Conservation (phyloP, 2,797 vertebrate species). For the Gymnocypris eckloni region DNA sequence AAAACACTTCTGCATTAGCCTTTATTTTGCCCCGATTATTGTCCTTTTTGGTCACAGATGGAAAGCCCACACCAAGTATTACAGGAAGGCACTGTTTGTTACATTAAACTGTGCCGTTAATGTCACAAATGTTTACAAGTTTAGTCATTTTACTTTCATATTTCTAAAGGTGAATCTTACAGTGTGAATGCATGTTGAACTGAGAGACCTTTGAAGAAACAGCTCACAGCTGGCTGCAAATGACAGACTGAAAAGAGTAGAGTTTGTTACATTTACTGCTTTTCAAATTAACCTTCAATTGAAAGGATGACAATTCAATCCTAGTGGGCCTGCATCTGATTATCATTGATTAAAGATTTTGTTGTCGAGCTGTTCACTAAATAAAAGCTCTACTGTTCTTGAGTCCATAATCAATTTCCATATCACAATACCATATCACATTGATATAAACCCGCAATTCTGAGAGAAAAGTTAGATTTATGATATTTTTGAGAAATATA, state of each 20-base stretch:
- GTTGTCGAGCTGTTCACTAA: neutral
- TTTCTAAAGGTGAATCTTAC: neutral
- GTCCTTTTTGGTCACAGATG: neutral
- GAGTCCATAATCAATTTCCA: neutral
- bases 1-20: neutral
- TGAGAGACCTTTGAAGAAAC: neutral
- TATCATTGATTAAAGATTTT: constrained; percentile 21
- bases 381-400: constrained; percentile 1
- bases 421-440: neutral
- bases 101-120: neutral
- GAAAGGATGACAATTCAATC: constrained; percentile 28
- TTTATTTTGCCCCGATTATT: neutral
- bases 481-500: neutral
- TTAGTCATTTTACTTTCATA: constrained; percentile 9
- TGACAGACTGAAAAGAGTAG: constrained; percentile 4
- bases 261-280: constrained; percentile 21
- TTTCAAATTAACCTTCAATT: constrained; percentile 17
- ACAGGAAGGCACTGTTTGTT: neutral
- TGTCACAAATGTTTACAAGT: neutral
- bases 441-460: neutral
- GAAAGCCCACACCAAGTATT: neutral
- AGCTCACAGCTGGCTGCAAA: neutral
- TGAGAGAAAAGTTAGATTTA: neutral
- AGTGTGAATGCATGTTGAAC: neutral
- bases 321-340: neutral